Base-by-base conservation (phyloP, 1,140 invertebrate genomes). In the Scaptodrosophila lebanonensis region DNA sequence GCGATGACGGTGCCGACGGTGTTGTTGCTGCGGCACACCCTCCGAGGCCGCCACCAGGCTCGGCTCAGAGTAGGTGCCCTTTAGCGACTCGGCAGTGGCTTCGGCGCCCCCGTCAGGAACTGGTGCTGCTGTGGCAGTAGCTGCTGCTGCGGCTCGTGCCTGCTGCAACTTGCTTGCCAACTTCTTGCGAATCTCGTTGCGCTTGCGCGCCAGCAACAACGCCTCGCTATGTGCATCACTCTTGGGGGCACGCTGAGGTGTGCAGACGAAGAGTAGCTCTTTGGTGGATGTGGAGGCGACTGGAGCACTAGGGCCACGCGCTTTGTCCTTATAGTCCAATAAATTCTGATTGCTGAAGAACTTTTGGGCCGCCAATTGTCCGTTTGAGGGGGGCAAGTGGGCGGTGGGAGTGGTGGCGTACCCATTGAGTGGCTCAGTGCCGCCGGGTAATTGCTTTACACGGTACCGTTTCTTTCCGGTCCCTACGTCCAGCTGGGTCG, bases 1-100 rank as follows among this genome's bases (percentile, higher is more conserved):
- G 88, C 89, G 57, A 87, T 90, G 58, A 77, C 90, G 45, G 88
- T 83, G 82, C 1, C 75, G 65, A 3, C 82, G 70, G 17, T 75
- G 66, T 18, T 75, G 73, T 50, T 0, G 71, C 29, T 2, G 29
- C 42, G 29, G 60, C 45, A 8, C 36, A 42, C 4, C 32, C 33
- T 5, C 27, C n/a, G 66, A 3, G 12, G 27, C 12, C 4, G 48
- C 5, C 7, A 35, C 3, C 9, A 30, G 9, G n/a, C n/a, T n/a
- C 7, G 40, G 6, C 6, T 13, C 20, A 25, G 8, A n/a, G n/a
- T n/a, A n/a, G n/a, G n/a, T n/a, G n/a, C n/a, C n/a, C n/a, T n/a
- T n/a, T n/a, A n/a, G n/a, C 22, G 22, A 25, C 22, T 25, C n/a
- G 7, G 42, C 42, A 27, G 3, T 3, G 3, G 3, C 3, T 8